Evolutionary conservation across 2,888 invertebrate species (phyloP).

Genomic region (Himalopsyche japonica): DNA sequence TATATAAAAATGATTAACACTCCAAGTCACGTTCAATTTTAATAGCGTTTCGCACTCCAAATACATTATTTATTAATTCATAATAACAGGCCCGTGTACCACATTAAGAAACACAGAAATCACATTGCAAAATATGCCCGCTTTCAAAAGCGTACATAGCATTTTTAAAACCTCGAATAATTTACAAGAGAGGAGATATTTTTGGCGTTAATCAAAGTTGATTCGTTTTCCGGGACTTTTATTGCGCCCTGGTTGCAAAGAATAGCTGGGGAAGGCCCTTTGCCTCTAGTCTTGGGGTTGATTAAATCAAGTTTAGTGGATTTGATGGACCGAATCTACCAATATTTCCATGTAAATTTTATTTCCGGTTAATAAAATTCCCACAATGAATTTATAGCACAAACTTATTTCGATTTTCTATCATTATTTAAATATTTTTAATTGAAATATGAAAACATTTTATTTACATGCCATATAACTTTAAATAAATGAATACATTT

Average conservation of each 20-base stretch:
- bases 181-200: neutral
- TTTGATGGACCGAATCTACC: slow-evolving; percentile 10
- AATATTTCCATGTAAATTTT: slow-evolving; percentile 26
- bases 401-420: no score
- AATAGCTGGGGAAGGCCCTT: neutral
- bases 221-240: neutral
- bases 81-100: neutral
- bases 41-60: neutral
- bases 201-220: neutral
- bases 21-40: neutral
- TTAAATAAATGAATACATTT: neutral
- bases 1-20: no score
- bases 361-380: neutral
- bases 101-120: neutral
- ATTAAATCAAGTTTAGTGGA: slow-evolving; percentile 26
- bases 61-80: neutral
- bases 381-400: no score
- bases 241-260: neutral
- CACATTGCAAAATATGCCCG: neutral
- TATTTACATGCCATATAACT: neutral
- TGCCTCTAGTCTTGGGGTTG: neutral
- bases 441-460: no score
- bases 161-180: neutral
- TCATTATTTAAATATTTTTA: no score
- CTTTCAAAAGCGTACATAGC: neutral